These are phyloP conservation scores for Hydroisotoma schaefferi DNA, from an alignment of 2,888 invertebrate genomes.

Conservation along the genomic window DNA sequence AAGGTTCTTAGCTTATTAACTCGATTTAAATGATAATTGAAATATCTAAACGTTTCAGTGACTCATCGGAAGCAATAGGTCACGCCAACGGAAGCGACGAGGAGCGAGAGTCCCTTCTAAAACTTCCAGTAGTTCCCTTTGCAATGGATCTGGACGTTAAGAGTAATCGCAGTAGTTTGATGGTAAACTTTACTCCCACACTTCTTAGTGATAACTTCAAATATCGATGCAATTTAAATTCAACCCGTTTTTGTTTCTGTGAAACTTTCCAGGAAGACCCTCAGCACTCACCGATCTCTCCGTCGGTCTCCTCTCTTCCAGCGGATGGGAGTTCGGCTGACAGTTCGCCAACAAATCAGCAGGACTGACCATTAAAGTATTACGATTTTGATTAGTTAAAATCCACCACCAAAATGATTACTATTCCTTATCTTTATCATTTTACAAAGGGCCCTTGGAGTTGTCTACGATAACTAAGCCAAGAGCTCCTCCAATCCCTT, in stretches of 20 bases:
- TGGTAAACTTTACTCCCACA: slow-evolving; percentile 3
- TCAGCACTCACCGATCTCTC: slow-evolving; percentile 6
- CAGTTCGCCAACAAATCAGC: not conserved
- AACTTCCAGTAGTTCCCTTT: slow-evolving; percentile 58
- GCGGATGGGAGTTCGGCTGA: not conserved
- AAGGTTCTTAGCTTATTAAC: not conserved
- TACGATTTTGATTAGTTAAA: too few species aligned
- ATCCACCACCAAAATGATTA: too few species aligned
- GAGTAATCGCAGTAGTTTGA: slow-evolving; percentile 59
- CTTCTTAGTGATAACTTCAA: too few species aligned
- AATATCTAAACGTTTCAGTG: slow-evolving; percentile 54
- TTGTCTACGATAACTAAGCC: too few species aligned
- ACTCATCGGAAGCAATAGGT: slow-evolving; percentile 58
- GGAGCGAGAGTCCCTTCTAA: slow-evolving; percentile 52
- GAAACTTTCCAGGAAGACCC: slow-evolving; percentile 14
- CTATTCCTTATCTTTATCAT: too few species aligned
- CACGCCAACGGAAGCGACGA: slow-evolving; percentile 55
- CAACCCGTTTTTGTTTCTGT: not conserved
- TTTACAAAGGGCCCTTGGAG: too few species aligned
- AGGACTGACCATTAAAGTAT: slow-evolving; percentile 9
- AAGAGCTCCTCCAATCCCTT: too few species aligned
- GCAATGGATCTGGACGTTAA: slow-evolving; percentile 62
- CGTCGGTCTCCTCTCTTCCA: slow-evolving; percentile 9
- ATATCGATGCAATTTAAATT: not conserved
- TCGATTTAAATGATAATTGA: slow-evolving; percentile 19